phyloP scores from a whole-genome alignment of 2,113 vertebrate species.

The Oxygymnocypris stewartii region DNA sequence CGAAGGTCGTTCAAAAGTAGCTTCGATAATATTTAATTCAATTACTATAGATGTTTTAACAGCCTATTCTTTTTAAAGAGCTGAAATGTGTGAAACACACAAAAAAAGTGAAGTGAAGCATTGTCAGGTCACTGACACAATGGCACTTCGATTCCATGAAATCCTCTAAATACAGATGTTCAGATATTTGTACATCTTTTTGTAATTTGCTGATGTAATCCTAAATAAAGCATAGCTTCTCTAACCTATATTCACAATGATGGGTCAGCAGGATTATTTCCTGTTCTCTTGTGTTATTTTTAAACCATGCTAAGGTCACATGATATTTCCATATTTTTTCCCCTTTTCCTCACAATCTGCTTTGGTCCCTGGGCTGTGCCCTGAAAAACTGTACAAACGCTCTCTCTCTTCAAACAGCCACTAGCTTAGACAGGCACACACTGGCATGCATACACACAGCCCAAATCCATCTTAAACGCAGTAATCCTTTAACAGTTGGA shows the following conservation, averaged over 20 bases:
- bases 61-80: not conserved
- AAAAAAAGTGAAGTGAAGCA: not conserved
- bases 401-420: not conserved
- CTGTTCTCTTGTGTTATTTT: conserved; percentile 15
- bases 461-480: conserved; percentile 47
- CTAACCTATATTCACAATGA: conserved; percentile 4
- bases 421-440: conserved; percentile 24
- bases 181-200: not conserved
- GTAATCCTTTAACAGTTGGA: conserved; percentile 24
- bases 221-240: not conserved
- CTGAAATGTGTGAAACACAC: not conserved
- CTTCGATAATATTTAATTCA: not conserved
- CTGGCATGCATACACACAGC: conserved; percentile 29
- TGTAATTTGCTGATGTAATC: conserved; percentile 11
- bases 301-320: conserved; percentile 34
- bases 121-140: not conserved
- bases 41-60: not conserved
- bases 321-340: conserved; percentile 18
- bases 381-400: conserved; percentile 12
- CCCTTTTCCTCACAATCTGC: conserved; percentile 37
- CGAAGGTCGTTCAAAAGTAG: not conserved
- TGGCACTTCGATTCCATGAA: not conserved
- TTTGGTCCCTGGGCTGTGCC: conserved; percentile 25
- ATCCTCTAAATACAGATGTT: conserved; percentile 7
- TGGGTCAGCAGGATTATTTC: conserved; percentile 14